These are phyloP conservation scores for Choloepus didactylus DNA, from an alignment of 2,797 vertebrate species.

Conservation along the genomic window DNA sequence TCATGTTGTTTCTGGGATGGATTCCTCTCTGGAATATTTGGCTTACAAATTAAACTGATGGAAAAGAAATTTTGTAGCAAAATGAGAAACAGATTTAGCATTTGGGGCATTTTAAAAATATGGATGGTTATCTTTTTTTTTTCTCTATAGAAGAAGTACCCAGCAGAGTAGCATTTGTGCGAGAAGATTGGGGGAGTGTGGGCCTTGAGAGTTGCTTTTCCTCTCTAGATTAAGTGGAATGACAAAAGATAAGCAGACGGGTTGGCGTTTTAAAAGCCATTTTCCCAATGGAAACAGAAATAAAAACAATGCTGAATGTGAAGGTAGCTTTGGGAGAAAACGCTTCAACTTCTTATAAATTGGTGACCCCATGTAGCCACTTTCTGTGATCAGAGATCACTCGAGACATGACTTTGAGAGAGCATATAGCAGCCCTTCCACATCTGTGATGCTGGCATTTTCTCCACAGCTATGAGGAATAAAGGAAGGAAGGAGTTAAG, in stretches of 20 bases:
- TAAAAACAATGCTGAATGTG: background rate
- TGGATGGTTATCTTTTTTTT: background rate
- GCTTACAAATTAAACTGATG: background rate
- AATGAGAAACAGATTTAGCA: background rate
- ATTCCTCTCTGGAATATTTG: background rate
- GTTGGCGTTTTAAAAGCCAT: background rate
- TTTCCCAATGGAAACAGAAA: conserved; percentile 29
- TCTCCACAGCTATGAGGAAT: background rate
- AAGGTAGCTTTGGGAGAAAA: background rate
- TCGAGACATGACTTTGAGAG: background rate
- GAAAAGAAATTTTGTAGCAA: background rate
- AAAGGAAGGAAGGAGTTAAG: background rate
- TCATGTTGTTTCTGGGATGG: background rate
- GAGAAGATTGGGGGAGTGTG: background rate
- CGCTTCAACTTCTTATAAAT: background rate
- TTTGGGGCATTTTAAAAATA: background rate
- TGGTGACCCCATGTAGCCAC: background rate
- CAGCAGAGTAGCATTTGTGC: background rate
- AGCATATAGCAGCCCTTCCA: background rate
- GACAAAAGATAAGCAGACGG: background rate
- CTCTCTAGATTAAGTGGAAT: background rate
- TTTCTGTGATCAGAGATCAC: conserved; percentile 2
- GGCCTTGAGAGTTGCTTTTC: background rate
- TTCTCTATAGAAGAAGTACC: background rate
- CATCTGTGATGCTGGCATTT: conserved; percentile 13